Evolutionary conservation across 2,113 vertebrate species (phyloP).

Genomic region (Ictalurus furcatus): DNA sequence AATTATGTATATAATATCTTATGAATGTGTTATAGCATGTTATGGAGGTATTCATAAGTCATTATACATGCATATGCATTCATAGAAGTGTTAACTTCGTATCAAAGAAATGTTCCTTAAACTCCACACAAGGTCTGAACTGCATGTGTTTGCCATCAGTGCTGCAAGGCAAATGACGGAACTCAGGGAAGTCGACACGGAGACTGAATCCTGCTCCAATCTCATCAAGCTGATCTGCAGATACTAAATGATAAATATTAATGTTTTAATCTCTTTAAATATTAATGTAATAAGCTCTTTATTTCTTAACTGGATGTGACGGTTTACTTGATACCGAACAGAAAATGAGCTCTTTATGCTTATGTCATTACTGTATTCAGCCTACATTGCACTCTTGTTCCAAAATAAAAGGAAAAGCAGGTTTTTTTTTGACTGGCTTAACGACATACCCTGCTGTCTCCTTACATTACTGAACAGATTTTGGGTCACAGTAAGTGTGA

Average conservation of each 20-base stretch:
- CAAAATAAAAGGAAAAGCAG: background rate
- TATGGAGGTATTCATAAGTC: background rate
- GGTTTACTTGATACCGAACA: background rate
- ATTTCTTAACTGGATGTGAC: slow-evolving; percentile 6
- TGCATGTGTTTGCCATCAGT: background rate
- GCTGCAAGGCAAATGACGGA: background rate
- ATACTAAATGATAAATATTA: slow-evolving; percentile 22
- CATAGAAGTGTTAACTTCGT: background rate
- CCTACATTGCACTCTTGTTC: background rate
- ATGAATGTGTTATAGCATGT: background rate
- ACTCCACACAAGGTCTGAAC: background rate
- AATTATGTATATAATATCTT: background rate
- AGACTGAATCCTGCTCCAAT: background rate
- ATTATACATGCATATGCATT: background rate
- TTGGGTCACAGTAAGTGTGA: background rate
- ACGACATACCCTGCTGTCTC: background rate
- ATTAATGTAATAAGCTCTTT: background rate
- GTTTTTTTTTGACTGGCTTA: background rate
- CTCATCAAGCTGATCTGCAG: slow-evolving; percentile 3
- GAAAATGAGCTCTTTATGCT: slow-evolving; percentile 2
- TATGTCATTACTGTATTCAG: background rate
- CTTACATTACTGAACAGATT: background rate
- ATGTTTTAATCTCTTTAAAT: slow-evolving; percentile 1
- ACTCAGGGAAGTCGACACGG: background rate
- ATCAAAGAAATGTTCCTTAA: background rate